These are phyloP conservation scores for Monoplex corrugatus DNA, from an alignment of 2,888 invertebrate genomes.

Conservation along the genomic window DNA sequence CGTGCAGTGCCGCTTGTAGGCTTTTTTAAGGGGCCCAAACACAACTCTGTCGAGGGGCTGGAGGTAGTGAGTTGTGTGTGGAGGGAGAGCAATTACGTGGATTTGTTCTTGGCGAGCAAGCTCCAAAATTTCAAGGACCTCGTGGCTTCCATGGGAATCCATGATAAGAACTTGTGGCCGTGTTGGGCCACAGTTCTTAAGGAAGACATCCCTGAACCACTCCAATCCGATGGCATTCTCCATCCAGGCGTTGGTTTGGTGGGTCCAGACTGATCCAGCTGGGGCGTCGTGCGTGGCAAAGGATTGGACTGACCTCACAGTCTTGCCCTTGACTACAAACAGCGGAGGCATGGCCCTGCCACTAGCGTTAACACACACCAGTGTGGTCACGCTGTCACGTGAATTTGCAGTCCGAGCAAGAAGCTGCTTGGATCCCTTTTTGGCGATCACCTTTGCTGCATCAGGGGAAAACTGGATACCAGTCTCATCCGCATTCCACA, in stretches of 20 bases:
- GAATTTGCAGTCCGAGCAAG: too few species aligned
- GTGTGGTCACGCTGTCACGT: too few species aligned
- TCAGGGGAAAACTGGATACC: too few species aligned
- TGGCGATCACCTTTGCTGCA: too few species aligned
- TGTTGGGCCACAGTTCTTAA: conserved; percentile 60
- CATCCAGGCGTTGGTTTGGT: conserved; percentile 65
- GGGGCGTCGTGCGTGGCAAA: conserved; percentile 57
- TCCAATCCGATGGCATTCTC: conserved; percentile 59
- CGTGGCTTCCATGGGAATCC: conserved; percentile 51
- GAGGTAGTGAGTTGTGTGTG: not conserved
- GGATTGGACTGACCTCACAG: conserved; percentile 54
- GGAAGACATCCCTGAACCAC: conserved; percentile 63
- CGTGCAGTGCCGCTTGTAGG: not conserved
- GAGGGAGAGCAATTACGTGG: not conserved
- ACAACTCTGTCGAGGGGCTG: not conserved
- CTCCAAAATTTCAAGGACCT: not conserved
- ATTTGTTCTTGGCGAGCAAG: not conserved
- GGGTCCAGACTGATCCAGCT: conserved; percentile 55
- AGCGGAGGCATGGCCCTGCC: conserved; percentile 57
- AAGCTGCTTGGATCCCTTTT: too few species aligned
- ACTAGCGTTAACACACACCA: not conserved
- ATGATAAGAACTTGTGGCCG: conserved; percentile 65
- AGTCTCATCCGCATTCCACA: too few species aligned
- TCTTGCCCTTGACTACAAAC: conserved; percentile 63
- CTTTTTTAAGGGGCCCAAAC: not conserved